Percentiles rank a stretch among this genome's conserved stretches.
Evolutionary conservation across 2,888 invertebrate species (phyloP).

Genomic region (Synanthedon formicaeformis): DNA sequence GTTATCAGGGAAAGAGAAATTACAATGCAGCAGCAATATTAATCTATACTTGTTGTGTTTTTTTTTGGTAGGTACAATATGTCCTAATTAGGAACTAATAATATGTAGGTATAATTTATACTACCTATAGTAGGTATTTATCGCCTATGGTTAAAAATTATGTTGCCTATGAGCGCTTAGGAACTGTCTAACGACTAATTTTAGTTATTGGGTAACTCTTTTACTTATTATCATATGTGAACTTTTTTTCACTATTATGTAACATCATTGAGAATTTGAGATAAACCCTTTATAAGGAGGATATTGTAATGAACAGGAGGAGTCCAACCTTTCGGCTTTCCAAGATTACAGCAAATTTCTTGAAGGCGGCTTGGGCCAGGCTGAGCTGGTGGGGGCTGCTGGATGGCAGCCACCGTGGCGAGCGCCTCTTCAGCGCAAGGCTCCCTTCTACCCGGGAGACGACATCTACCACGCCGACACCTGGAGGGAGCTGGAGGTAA

Average conservation of each 20-base stretch:
- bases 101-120: no score
- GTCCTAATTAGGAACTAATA: no score
- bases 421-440: conserved; percentile 69
- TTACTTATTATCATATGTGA: no score
- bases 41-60: no score
- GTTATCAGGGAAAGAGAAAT: no score
- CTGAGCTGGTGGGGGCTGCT: conserved; percentile 65
- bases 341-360: conserved; percentile 70
- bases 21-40: no score
- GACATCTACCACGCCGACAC: conserved; percentile 64
- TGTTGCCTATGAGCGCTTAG: no score
- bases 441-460: conserved; percentile 68
- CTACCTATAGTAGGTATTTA: no score
- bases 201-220: no score
- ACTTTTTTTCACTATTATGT: neutral
- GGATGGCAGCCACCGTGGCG: conserved; percentile 71
- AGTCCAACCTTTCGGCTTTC: conserved; percentile 58
- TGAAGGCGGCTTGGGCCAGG: conserved; percentile 66
- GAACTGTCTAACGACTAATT: no score
- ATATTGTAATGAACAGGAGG: conserved; percentile 31
- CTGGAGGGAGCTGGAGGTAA: conserved; percentile 61
- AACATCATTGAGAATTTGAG: neutral
- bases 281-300: neutral
- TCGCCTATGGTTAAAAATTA: no score
- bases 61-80: no score